Conservation (phyloP, 2,797 vertebrate species). For the Erpetoichthys calabaricus region DNA sequence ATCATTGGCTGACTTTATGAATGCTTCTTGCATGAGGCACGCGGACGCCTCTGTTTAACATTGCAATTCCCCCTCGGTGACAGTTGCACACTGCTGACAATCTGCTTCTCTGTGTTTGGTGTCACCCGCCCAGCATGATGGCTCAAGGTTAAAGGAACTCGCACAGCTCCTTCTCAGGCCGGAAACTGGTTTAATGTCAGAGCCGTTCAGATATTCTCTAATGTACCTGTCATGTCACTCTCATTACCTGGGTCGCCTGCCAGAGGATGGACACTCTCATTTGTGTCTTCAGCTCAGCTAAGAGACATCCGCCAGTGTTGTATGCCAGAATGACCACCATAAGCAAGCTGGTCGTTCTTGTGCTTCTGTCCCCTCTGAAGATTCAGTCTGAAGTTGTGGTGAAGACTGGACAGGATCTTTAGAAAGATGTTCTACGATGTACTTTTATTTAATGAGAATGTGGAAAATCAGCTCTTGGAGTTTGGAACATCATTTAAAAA, state of each 20-base stretch:
- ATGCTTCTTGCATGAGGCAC: constrained; percentile 60
- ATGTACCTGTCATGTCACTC: constrained; percentile 37
- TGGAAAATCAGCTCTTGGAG: too few relatives aligned
- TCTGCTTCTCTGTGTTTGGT: constrained; percentile 48
- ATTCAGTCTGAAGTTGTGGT: too few relatives aligned
- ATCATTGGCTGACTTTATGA: constrained; percentile 86
- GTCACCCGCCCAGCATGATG: constrained; percentile 38
- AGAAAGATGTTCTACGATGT: too few relatives aligned
- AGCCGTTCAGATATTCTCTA: constrained; percentile 22
- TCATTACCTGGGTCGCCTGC: constrained; percentile 1
- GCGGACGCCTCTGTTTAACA: constrained; percentile 82
- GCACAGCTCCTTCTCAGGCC: constrained; percentile 31
- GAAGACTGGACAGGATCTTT: too few relatives aligned
- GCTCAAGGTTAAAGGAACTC: constrained; percentile 49
- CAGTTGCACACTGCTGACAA: constrained; percentile 40
- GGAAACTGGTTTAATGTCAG: constrained; percentile 22
- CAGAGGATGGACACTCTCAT: too few relatives aligned
- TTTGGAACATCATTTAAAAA: too few relatives aligned
- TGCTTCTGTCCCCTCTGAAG: too few relatives aligned
- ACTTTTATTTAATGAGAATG: too few relatives aligned
- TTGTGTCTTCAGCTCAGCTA: too few relatives aligned
- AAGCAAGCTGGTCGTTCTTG: too few relatives aligned
- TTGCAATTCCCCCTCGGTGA: constrained; percentile 38
- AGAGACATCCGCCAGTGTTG: too few relatives aligned
- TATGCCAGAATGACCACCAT: too few relatives aligned